Conservation (phyloP, 2,113 vertebrate species). For the Gymnogyps californianus region DNA sequence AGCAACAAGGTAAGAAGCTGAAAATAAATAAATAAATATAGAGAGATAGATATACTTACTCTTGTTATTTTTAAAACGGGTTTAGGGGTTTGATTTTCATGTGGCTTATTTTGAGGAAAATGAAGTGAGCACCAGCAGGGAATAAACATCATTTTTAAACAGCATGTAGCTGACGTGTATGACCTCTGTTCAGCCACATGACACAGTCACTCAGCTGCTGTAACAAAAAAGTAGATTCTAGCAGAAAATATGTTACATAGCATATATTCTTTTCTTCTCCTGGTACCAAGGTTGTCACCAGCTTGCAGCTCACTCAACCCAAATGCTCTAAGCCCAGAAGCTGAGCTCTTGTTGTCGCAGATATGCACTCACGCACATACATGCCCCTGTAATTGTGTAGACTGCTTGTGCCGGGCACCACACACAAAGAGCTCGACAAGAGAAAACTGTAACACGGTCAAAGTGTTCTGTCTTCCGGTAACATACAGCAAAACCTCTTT, state of each 20-base stretch:
- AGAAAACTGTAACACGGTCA: neutral
- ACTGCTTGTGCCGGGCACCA: accelerated
- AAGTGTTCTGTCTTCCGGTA: neutral
- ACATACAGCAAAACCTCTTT: neutral
- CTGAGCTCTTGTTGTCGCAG: neutral
- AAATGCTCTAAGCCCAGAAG: neutral
- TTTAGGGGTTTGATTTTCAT: neutral
- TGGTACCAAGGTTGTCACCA: neutral
- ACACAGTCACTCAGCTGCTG: neutral
- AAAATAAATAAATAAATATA: neutral
- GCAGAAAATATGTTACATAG: neutral
- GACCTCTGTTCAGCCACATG: neutral
- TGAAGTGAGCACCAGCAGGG: neutral
- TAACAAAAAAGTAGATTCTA: neutral
- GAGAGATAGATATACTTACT: neutral
- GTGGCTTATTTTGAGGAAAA: neutral
- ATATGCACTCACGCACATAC: accelerated
- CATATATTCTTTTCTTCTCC: neutral
- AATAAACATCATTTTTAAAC: neutral
- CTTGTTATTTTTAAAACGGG: neutral
- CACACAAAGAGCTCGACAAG: neutral
- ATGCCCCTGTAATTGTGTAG: no score
- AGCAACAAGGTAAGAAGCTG: neutral
- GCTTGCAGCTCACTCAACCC: neutral
- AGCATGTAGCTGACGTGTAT: neutral